phyloP scores from a whole-genome alignment of 2,888 invertebrate species.

The Troglohyphantes excavatus region DNA sequence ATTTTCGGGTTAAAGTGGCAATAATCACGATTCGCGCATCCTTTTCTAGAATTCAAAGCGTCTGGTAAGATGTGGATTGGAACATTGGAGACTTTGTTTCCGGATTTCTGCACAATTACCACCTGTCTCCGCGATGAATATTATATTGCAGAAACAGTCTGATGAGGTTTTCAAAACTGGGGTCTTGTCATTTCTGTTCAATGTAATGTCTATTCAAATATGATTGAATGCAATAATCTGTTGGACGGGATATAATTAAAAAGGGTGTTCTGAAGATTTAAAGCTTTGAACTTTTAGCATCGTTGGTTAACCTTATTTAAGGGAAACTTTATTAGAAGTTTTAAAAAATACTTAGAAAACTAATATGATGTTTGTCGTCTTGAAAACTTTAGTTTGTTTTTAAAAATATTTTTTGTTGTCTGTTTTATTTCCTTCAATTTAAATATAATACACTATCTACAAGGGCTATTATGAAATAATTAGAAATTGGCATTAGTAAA shows the following conservation, averaged over 20 bases:
- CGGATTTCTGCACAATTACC: conserved; percentile 16
- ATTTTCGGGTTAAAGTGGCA: conserved; percentile 35
- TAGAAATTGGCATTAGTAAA: too few species aligned
- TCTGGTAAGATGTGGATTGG: not conserved
- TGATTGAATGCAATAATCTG: too few species aligned
- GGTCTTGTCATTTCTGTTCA: not conserved
- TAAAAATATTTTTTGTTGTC: too few species aligned
- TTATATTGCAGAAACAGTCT: not conserved
- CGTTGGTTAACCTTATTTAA: not conserved
- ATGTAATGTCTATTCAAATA: not conserved
- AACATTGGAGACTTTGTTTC: conserved; percentile 11
- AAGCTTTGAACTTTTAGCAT: not conserved
- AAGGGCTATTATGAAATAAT: too few species aligned
- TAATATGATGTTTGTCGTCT: too few species aligned
- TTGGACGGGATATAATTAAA: not conserved
- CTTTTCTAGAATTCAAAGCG: not conserved
- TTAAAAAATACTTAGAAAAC: too few species aligned
- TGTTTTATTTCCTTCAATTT: too few species aligned
- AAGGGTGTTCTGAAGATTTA: not conserved
- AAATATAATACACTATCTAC: too few species aligned
- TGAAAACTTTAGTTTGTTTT: too few species aligned
- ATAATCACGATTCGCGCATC: conserved; percentile 54
- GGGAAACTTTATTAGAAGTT: too few species aligned
- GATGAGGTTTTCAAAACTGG: not conserved
- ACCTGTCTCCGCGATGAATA: not conserved